Base-by-base conservation (phyloP, 2,797 vertebrate genomes). In the Hipposideros larvatus region DNA sequence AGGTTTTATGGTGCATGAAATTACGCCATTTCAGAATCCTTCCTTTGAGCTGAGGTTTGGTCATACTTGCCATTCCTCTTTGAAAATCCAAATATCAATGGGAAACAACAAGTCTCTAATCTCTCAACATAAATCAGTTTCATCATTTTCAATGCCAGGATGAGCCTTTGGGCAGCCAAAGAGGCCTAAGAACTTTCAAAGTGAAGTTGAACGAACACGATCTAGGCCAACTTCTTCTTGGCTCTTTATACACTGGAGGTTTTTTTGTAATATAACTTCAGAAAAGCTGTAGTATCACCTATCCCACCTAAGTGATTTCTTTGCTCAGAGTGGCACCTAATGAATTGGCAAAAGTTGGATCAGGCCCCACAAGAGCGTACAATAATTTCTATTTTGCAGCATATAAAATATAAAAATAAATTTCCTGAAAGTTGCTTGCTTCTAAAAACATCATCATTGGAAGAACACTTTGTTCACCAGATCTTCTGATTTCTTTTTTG, bases 321-420 rank as follows among this genome's bases (percentile, higher is more conserved):
- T 70, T 87, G 24, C 61, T 79, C 65, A n/a, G 41, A 89, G 37
- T 28, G 15, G 14, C 63, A 59, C 31, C 51, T 74, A 14, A 21
- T 85, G 63, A 79, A 74, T 24, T 93, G 59, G 51, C 51, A 87
- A 71, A 79, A 63, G 13, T 26, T 77, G 66, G 7, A 37, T 88
- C 46, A 28, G 7, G 63, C 14, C 8, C 18, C 31, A 10, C 19
- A 59, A 71, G 18, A 70, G 51, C 15, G 31, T 78, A 78, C 41
- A 70, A 14, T 83, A n/a, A 87, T 77, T 46, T 83, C 19, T 53
- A 22, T 78, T 82, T 65, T 28, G 57, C 71, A 28, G 24, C 28
- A 0, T 53, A n/a, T 51, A 86, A 79, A 75, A 83, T 43, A 57
- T 24, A 96, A 91, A 95, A 66, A n/a, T 41, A 66, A 89, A 70